Base-by-base conservation (phyloP, 2,797 vertebrate genomes). In the Chelidonichthys spinosus region DNA sequence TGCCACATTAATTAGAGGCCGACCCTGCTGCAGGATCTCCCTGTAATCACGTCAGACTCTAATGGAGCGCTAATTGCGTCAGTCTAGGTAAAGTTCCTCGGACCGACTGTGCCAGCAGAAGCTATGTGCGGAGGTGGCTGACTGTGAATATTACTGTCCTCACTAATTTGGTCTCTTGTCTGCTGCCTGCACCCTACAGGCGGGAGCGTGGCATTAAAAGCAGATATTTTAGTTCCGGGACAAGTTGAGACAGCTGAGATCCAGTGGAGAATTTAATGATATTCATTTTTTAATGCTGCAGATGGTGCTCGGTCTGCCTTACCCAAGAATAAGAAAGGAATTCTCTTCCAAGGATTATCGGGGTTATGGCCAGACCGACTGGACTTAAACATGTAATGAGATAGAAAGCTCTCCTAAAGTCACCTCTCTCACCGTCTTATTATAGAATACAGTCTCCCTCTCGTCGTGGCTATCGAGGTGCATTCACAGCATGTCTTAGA, bases 61-160 rank as follows among this genome's bases (percentile, higher is more conserved):
- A 33, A 47, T 50, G 65, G 11, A 54, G 63, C 0, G n/a, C 42
- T 83, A 82, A 88, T 80, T 85, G 73, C 68, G 69, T 78, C 54
- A 61, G 63, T 68, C 42, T 63, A 58, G 56, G 66, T 68, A 58
- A 76, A 78, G 66, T 11, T 54, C n/a, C 52, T 25, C 54, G 13
- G 44, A 54, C 25, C n/a, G 63, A n/a, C 66, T 75, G 59, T 49
- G 49, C 42, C 60, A 55, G 65, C 5, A 40, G 72, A 54, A 61
- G 68, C 37, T 36, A 17, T 69, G 14, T 53, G 52, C 66, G 66
- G 55, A 79, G 54, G 61, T 74, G 67, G 74, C 67, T 35, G 40
- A 56, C 69, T 69, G 69, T 49, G 40, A 79, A 68, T 61, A 46
- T 81, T 42, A 61, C 59, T 33, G 60, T 52, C 17, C 37, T 44